These are phyloP conservation scores for Eupeodes latifasciatus DNA, from an alignment of 2,888 invertebrate species.

Conservation along the genomic window DNA sequence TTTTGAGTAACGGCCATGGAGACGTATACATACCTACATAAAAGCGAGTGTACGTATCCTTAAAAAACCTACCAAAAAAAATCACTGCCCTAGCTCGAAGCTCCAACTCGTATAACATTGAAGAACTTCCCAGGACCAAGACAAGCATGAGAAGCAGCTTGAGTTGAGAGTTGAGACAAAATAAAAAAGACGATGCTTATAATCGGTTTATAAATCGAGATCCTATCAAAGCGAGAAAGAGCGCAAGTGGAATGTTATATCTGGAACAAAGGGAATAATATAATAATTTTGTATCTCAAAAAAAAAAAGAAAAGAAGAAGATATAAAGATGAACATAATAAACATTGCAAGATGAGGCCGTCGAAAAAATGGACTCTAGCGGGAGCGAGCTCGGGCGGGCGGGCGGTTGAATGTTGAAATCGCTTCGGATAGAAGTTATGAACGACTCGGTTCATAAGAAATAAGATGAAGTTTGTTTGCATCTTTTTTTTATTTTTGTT, in stretches of 20 bases:
- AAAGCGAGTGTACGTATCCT: neutral
- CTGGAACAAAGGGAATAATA: constrained; percentile 73
- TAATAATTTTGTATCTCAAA: constrained; percentile 64
- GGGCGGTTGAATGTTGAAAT: constrained; percentile 41
- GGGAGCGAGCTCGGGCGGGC: neutral
- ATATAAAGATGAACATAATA: constrained; percentile 60
- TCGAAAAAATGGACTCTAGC: neutral
- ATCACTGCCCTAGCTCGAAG: constrained; percentile 35
- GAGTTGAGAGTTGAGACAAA: neutral
- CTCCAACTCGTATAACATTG: constrained; percentile 3
- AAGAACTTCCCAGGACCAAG: constrained; percentile 14
- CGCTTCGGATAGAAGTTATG: constrained; percentile 51
- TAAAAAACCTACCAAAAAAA: constrained; percentile 35
- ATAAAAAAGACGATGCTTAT: constrained; percentile 64
- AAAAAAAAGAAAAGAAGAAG: constrained; percentile 10
- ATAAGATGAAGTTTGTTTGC: constrained; percentile 61
- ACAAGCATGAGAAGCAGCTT: neutral
- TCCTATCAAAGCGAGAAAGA: constrained; percentile 74
- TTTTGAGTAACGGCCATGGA: constrained; percentile 66
- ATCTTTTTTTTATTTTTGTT: constrained; percentile 22
- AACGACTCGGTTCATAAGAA: constrained; percentile 51
- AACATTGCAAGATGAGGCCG: constrained; percentile 55
- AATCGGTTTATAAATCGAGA: constrained; percentile 76
- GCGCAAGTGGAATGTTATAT: constrained; percentile 72
- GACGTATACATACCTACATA: neutral